phyloP scores from a whole-genome alignment of 2,113 vertebrate genomes.

The Ptyas mucosa region DNA sequence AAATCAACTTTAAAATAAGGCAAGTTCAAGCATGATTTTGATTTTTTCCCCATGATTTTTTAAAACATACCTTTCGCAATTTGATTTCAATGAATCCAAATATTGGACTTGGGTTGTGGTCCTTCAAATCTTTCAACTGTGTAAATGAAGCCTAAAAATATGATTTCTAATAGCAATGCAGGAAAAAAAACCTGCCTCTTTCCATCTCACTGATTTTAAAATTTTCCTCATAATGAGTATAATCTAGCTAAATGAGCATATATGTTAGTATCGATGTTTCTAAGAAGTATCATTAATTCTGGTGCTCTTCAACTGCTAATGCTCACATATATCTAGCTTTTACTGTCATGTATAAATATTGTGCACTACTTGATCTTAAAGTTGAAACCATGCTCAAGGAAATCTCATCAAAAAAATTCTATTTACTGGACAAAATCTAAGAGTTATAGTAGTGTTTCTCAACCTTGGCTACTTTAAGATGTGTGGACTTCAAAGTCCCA shows the following conservation, averaged over 20 bases:
- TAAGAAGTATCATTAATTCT: background rate
- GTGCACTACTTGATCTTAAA: conserved; percentile 51
- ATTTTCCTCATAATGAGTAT: background rate
- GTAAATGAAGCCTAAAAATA: background rate
- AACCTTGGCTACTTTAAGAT: background rate
- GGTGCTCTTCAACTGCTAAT: conserved; percentile 45
- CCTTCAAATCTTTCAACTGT: background rate
- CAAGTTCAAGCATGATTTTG: background rate
- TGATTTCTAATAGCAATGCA: background rate
- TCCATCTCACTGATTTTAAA: background rate
- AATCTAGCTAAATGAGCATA: background rate
- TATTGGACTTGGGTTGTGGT: background rate
- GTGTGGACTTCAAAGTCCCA: background rate
- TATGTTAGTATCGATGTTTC: background rate
- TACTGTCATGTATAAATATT: conserved; percentile 43
- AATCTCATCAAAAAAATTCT: background rate
- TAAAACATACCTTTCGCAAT: background rate
- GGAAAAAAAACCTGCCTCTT: background rate
- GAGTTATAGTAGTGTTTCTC: background rate
- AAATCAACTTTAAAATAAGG: background rate
- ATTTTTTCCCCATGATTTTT: background rate
- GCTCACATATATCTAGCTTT: conserved; percentile 41
- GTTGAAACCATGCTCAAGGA: background rate
- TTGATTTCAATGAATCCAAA: background rate
- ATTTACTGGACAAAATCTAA: background rate